These are phyloP conservation scores for Channa maculata DNA, from an alignment of 2,113 vertebrate species.

Conservation along the genomic window DNA sequence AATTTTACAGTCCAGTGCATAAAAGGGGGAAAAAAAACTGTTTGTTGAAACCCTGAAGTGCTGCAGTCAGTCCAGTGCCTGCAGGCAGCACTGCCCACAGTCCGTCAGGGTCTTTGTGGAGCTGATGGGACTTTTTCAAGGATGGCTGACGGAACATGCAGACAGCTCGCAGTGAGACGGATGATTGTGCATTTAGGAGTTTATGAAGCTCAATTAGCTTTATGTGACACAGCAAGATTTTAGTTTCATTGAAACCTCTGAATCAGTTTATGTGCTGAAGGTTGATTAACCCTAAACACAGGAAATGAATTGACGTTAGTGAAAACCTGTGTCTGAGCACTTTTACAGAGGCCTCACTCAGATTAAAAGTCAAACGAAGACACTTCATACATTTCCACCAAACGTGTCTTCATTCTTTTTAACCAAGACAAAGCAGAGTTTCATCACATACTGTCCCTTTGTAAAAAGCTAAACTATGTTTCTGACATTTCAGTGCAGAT, in stretches of 20 bases:
- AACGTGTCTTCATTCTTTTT: not conserved
- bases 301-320: too few relatives aligned
- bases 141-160: too few relatives aligned
- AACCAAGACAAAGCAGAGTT: conserved; percentile 12
- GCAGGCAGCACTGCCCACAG: not conserved
- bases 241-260: not conserved
- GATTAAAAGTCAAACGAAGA: too few relatives aligned
- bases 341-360: too few relatives aligned
- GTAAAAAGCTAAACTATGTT: conserved; percentile 24
- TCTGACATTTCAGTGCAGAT: conserved; percentile 41
- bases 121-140: too few relatives aligned
- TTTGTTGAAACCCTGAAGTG: not conserved
- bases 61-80: not conserved
- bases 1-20: conserved; percentile 39
- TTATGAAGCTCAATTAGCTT: too few relatives aligned
- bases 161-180: too few relatives aligned
- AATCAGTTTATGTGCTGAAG: too few relatives aligned
- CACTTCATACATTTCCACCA: not conserved
- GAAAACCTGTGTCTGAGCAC: too few relatives aligned
- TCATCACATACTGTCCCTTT: conserved; percentile 14
- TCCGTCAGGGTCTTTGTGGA: too few relatives aligned
- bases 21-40: not conserved
- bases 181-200: not conserved
- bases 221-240: too few relatives aligned
- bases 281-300: too few relatives aligned